Conservation (phyloP, 1,140 invertebrate species). For the Campoletis sonorensis region DNA sequence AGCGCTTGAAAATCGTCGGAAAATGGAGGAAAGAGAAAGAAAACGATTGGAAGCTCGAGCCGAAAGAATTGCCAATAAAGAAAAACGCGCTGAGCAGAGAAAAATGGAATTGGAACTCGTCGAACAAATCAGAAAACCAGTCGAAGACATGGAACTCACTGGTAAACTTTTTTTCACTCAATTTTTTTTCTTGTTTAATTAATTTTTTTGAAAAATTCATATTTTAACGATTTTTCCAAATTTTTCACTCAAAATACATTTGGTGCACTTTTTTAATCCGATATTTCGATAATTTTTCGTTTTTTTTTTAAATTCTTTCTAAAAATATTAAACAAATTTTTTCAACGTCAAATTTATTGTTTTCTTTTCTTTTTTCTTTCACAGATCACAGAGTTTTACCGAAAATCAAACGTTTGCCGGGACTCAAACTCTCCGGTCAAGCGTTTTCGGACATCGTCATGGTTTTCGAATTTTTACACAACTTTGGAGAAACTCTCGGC, state of each 20-base stretch:
- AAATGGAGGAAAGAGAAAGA: constrained; percentile 92
- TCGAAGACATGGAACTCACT: constrained; percentile 89
- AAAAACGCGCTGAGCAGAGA: constrained; percentile 89
- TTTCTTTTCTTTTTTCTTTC: constrained; percentile 12
- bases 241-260: no score
- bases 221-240: no score
- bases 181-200: not conserved
- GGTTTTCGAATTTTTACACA: constrained; percentile 96
- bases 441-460: constrained; percentile 95
- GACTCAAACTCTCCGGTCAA: constrained; percentile 88
- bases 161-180: constrained; percentile 65
- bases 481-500: constrained; percentile 95
- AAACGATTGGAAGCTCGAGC: constrained; percentile 87
- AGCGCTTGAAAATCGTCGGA: constrained; percentile 89
- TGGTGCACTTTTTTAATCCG: no score
- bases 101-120: constrained; percentile 90
- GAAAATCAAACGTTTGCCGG: constrained; percentile 86
- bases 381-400: constrained; percentile 85
- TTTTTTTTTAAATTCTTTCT: no score
- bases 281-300: no score
- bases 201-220: no score
- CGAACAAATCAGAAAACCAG: constrained; percentile 90
- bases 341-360: constrained; percentile 7
- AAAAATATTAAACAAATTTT: no score
- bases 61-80: constrained; percentile 87